A percentile compares a stretch with the other conserved stretches of the same genome.
Conservation (phyloP, 1,140 invertebrate species). For the Drosophila truncata region DNA sequence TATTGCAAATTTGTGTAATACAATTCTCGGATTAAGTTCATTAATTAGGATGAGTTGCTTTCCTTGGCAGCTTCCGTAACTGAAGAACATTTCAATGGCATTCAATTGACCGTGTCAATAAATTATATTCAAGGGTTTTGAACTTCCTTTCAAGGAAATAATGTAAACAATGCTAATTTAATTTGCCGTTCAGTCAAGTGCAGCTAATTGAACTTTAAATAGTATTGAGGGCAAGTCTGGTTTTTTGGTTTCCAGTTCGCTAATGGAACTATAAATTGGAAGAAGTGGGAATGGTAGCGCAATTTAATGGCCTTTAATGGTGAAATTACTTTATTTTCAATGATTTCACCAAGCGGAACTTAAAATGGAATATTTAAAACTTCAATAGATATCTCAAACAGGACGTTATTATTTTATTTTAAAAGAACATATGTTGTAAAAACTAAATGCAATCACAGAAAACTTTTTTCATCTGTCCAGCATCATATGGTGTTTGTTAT, state of each 20-base stretch:
- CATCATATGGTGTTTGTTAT: conserved; percentile 34
- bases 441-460: conserved; percentile 56
- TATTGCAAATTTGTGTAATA: conserved; percentile 60
- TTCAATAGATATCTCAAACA: not conserved
- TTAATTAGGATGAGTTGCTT: conserved; percentile 45
- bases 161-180: conserved; percentile 65
- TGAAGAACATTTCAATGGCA: conserved; percentile 32
- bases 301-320: not conserved
- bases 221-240: conserved; percentile 17
- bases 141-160: conserved; percentile 7
- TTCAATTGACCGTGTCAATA: conserved; percentile 64
- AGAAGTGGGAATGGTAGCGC: conserved; percentile 8
- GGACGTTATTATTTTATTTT: not conserved
- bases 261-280: conserved; percentile 20
- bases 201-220: conserved; percentile 61
- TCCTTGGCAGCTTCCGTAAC: conserved; percentile 44
- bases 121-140: conserved; percentile 54
- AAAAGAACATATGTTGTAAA: conserved; percentile 27
- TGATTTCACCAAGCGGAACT: not conserved
- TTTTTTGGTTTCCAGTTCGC: conserved; percentile 9
- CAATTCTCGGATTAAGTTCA: conserved; percentile 70
- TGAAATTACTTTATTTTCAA: not conserved
- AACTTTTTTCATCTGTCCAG: conserved; percentile 45
- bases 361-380: not conserved
- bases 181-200: conserved; percentile 66